Conservation (phyloP, 2,113 vertebrate species). For the Semicossyphus pulcher region DNA sequence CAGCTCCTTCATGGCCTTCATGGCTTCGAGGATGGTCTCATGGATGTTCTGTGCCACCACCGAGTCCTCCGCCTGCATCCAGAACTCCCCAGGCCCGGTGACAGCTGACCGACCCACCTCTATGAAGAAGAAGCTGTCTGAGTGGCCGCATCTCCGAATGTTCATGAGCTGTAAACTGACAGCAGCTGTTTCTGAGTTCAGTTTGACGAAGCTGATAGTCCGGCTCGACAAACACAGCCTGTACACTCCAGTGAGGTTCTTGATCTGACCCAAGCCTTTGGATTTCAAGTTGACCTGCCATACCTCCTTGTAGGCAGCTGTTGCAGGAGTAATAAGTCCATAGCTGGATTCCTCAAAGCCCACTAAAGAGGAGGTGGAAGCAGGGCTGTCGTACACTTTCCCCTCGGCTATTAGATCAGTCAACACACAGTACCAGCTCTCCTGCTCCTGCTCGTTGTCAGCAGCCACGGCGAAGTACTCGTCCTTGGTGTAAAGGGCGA, state of each 20-base stretch:
- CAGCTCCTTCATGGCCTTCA: slow-evolving; percentile 96
- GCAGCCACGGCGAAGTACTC: slow-evolving; percentile 98
- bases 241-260: slow-evolving; percentile 94
- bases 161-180: slow-evolving; percentile 97
- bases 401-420: slow-evolving; percentile 91
- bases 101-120: slow-evolving; percentile 96
- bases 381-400: slow-evolving; percentile 84
- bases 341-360: slow-evolving; percentile 88
- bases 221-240: slow-evolving; percentile 93
- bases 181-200: slow-evolving; percentile 92
- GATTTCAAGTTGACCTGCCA: slow-evolving; percentile 98
- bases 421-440: slow-evolving; percentile 93
- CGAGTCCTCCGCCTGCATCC: slow-evolving; percentile 97
- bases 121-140: slow-evolving; percentile 98
- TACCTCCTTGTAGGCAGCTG: slow-evolving; percentile 91
- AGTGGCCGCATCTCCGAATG: slow-evolving; percentile 96
- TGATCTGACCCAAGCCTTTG: slow-evolving; percentile 94
- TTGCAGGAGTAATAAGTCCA: slow-evolving; percentile 85
- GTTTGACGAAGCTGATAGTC: slow-evolving; percentile 94
- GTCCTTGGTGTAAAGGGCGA: slow-evolving; percentile 98
- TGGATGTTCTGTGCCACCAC: slow-evolving; percentile 99
- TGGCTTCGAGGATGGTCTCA: slow-evolving; percentile 96
- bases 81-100: slow-evolving; percentile 96
- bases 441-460: slow-evolving; percentile 95
- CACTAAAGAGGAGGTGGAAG: slow-evolving; percentile 81